Base-by-base conservation (phyloP, 2,113 vertebrate species). In the Chloroceryle aenea region DNA sequence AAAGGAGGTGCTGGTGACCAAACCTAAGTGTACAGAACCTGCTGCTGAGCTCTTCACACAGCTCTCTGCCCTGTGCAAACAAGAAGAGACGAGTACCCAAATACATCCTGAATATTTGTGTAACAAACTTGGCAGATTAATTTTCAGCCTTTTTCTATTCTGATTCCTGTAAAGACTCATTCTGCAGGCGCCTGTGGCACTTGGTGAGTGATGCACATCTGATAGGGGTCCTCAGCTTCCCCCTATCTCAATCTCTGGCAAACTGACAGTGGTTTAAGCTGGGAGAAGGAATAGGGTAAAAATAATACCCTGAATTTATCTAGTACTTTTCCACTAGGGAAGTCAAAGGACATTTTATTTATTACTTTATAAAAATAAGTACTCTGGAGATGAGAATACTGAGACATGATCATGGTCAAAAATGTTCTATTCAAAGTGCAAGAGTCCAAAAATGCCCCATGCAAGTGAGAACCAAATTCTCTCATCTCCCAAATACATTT, bases 171-270 rank as follows among this genome's bases (percentile, higher is more conserved):
- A 40, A 25, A 67, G 23, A 32, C 3, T 55, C 20, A 50, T 53
- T 42, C 42, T 50, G 8, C 18, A 14, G 76, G 34, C 59, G 38
- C 26, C 14, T 16, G 34, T 45, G 34, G 61, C 48, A 43, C 18
- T 55, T n/a, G 21, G 0, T 4, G 6, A 82, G 26, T 18, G 11
- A 34, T 20, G 5, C 74, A 73, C 0, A 0, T 19, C 30, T 89
- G 43, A 64, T 27, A 26, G 48, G 64, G 8, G 10, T 72, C n/a
- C 22, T 85, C 38, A 72, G 8, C 17, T 76, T 45, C 14, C 19
- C 20, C 30, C 21, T 36, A 9, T 66, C 61, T 86, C 69, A 38
- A 23, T 32, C 73, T 64, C 21, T 73, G 62, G 7, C 14, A 77
- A 69, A 67, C 4, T 47, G 19, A 22, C 27, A 59, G 10, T 5